A percentile compares a stretch with the other conserved stretches of the same genome.
Conservation (phyloP, 1,140 invertebrate species). For the Pseudomyrmex concolor region DNA sequence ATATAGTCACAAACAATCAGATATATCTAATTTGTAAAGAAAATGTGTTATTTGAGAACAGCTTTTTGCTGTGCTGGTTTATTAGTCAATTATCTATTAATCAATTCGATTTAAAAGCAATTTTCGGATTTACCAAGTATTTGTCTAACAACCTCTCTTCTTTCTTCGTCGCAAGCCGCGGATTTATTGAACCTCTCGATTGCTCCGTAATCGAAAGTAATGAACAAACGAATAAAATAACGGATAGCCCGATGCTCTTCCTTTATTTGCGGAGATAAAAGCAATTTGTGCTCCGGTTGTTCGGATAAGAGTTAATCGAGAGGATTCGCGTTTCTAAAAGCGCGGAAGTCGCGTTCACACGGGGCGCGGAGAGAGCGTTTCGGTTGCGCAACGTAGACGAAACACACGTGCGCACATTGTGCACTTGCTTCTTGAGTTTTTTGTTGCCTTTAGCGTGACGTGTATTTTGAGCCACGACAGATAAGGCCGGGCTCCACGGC, state of each 20-base stretch:
- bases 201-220: not conserved
- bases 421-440: conserved; percentile 38
- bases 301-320: conserved; percentile 66
- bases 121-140: not conserved
- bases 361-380: conserved; percentile 42
- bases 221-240: conserved; percentile 21
- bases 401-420: conserved; percentile 39
- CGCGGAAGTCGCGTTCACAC: conserved; percentile 76
- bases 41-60: not conserved
- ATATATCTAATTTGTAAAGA: not conserved
- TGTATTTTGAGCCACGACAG: conserved; percentile 29
- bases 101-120: not conserved
- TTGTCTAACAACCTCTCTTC: not conserved
- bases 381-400: conserved; percentile 67
- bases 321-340: conserved; percentile 73
- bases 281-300: not conserved
- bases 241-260: not conserved
- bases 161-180: not conserved
- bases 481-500: conserved; percentile 30
- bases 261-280: conserved; percentile 21
- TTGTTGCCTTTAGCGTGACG: conserved; percentile 28
- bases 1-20: no score
- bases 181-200: not conserved
- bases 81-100: no score
- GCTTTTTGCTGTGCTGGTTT: not conserved